Base-by-base conservation (phyloP, 2,888 invertebrate genomes). In the Lycocerus yunnanus region DNA sequence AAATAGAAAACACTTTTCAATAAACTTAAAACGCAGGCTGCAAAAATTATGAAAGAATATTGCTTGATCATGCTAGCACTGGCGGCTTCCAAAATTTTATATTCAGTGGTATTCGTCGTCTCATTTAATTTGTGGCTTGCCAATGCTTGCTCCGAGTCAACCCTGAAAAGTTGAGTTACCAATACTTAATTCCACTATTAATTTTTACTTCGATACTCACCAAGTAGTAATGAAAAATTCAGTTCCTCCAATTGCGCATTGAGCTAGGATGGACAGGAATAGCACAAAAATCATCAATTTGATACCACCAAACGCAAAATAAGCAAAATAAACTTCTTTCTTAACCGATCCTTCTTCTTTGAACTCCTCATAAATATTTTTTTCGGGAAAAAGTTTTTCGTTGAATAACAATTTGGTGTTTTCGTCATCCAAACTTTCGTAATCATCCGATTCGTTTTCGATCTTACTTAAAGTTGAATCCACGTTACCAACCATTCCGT, bases 31-130 rank as follows among this genome's bases (percentile, higher is more conserved):
- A 60, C 13, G n/a, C 27, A 14, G 9, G 66, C 59, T 1, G 18
- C 65, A 15, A 83, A 11, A 1, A 83, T 79, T 68, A 83, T 72
- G 10, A 78, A 69, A 1, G 83, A 80, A 74, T 84, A 85, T 6
- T 82, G 58, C 58, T 81, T 82, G 58, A 84, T 77, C 6, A 77
- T 43, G 27, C 67, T 69, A 11, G 21, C 20, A 27, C 74, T 69
- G 15, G 72, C 20, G 10, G 21, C 21, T 21, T 68, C 60, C 1
- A 70, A 67, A 58, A 65, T n/a, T 14, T 73, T 18, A 68, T 71
- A 78, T 69, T 77, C 74, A 2, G 70, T 61, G 2, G 75, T 69
- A 15, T 78, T 59, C 2, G 76, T 78, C 3, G 59, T 58, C 61
- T 75, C 66, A 14, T 75, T 77, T 1, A 24, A 14, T 16, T 71